Evolutionary conservation across 2,113 vertebrate genomes (phyloP).

Genomic region (Dipodomys ordii): DNA sequence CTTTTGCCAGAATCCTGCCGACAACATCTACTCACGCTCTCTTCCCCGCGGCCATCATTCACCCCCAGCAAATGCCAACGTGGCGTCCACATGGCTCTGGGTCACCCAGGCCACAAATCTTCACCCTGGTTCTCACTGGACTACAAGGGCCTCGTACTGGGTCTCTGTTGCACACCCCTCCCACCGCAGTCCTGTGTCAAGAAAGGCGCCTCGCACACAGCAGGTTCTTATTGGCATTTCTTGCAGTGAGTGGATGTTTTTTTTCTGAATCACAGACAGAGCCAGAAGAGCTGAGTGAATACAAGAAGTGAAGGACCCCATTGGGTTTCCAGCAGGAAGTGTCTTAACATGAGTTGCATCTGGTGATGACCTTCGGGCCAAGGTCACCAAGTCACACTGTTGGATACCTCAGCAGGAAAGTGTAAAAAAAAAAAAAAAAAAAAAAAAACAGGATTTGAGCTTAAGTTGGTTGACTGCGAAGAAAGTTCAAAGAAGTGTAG

Average conservation of each 20-base stretch:
- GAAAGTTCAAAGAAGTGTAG: background rate
- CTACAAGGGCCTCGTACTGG: fast-evolving
- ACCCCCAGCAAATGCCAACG: background rate
- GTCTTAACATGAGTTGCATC: background rate
- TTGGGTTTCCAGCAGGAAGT: background rate
- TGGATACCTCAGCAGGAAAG: background rate
- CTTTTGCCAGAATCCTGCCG: background rate
- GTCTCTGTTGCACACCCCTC: background rate
- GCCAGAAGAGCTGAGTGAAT: background rate
- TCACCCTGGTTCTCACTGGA: background rate
- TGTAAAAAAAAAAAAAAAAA: background rate
- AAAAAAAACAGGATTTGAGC: background rate
- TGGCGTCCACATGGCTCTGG: background rate
- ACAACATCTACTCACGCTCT: no score
- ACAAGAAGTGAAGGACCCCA: no score
- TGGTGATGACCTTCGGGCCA: background rate
- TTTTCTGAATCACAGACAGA: background rate
- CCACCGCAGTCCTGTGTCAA: background rate
- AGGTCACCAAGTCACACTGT: background rate
- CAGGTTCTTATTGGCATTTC: background rate
- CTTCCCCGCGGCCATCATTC: background rate
- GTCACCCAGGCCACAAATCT: background rate
- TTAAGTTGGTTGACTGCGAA: background rate
- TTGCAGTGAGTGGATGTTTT: background rate
- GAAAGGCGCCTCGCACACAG: background rate